A percentile compares a stretch with the other conserved stretches of the same genome.
These are phyloP conservation scores for Pachymerium ferrugineum DNA, from an alignment of 2,888 invertebrate species.

Conservation along the genomic window DNA sequence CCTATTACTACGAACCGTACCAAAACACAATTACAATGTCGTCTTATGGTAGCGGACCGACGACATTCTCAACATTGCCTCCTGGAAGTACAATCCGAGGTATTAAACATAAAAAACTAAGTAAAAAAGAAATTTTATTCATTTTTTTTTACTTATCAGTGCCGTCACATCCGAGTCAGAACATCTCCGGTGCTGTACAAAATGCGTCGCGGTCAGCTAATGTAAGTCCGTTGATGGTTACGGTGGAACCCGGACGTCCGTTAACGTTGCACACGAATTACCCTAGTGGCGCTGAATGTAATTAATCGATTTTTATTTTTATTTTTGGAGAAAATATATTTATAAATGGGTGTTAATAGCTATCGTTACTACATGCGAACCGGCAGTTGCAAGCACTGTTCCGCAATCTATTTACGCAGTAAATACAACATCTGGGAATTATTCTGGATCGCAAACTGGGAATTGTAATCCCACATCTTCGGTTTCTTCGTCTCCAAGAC, in stretches of 20 bases:
- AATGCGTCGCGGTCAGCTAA: not conserved
- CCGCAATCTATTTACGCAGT: not conserved
- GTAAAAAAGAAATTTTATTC: not conserved
- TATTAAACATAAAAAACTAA: not conserved
- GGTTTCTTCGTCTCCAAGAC: conserved; percentile 62
- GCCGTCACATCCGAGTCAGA: conserved; percentile 28
- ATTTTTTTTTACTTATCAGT: not conserved
- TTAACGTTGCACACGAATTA: conserved; percentile 27
- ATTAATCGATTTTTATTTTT: not conserved
- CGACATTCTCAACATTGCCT: conserved; percentile 32
- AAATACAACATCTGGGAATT: not conserved
- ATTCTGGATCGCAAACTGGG: not conserved
- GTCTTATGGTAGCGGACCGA: conserved; percentile 27
- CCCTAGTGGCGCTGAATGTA: conserved; percentile 14
- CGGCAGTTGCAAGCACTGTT: not conserved
- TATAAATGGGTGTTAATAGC: not conserved
- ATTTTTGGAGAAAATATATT: not conserved
- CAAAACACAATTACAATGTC: conserved; percentile 31
- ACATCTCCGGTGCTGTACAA: not conserved
- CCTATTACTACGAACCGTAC: conserved; percentile 30
- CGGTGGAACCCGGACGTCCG: conserved; percentile 31
- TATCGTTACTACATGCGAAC: not conserved
- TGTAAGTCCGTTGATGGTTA: conserved; percentile 34
- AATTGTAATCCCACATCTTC: conserved; percentile 3
- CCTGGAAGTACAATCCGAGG: conserved; percentile 2